A percentile compares a stretch with the other conserved stretches of the same genome.
Evolutionary conservation across 2,888 invertebrate genomes (phyloP).

Genomic region (Molorchus minor): DNA sequence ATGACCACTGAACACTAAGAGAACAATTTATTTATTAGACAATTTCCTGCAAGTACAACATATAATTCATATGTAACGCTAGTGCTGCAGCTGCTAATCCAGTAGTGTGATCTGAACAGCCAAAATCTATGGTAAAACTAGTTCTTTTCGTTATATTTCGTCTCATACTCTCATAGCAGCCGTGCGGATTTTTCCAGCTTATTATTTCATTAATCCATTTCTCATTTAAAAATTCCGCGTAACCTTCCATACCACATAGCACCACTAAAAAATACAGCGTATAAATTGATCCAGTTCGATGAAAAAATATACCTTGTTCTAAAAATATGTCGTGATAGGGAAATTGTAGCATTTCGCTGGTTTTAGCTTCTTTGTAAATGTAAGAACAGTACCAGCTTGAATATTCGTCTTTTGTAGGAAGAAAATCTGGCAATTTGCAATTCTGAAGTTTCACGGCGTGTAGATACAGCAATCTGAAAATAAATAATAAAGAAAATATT

Average conservation of each 20-base stretch:
- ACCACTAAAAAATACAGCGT: constrained; percentile 55
- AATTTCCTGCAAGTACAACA: too few species aligned
- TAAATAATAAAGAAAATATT: neutral
- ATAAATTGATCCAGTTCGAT: neutral
- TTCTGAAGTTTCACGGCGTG: constrained; percentile 43
- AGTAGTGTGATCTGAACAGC: constrained; percentile 62
- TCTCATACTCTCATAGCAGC: constrained; percentile 56
- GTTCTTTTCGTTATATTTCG: constrained; percentile 45
- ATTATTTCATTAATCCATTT: constrained; percentile 58
- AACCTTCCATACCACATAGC: constrained; percentile 64
- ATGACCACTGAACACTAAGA: too few species aligned
- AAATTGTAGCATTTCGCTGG: constrained; percentile 47
- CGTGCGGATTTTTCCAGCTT: constrained; percentile 59
- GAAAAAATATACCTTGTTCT: constrained; percentile 49
- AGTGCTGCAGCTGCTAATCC: constrained; percentile 61
- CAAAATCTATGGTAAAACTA: constrained; percentile 56
- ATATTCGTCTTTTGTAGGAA: constrained; percentile 11
- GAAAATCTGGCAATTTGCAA: constrained; percentile 35
- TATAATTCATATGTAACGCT: constrained; percentile 52
- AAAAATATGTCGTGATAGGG: constrained; percentile 53
- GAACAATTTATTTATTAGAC: too few species aligned
- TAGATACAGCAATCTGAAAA: constrained; percentile 47
- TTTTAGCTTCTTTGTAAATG: constrained; percentile 52
- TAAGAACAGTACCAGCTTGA: constrained; percentile 46
- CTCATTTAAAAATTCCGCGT: constrained; percentile 58